These are phyloP conservation scores for Recurvirostra avosetta DNA, from an alignment of 2,113 vertebrate species.

Conservation along the genomic window DNA sequence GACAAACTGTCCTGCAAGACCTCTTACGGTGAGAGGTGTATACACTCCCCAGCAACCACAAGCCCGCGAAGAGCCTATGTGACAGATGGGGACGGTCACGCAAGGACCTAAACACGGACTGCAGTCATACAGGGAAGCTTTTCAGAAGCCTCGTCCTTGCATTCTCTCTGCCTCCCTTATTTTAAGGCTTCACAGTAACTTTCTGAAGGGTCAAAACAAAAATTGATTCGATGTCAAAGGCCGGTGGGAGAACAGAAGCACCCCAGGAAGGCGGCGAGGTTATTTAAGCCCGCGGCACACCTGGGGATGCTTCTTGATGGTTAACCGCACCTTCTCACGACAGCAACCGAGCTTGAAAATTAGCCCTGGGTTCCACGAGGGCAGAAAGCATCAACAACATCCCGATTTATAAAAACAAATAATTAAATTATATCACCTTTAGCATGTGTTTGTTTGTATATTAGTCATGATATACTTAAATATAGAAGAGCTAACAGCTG, in stretches of 20 bases:
- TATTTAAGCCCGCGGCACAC: not conserved
- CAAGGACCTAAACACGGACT: not conserved
- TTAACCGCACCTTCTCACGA: not conserved
- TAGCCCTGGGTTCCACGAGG: not conserved
- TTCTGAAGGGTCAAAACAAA: not conserved
- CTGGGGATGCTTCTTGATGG: not conserved
- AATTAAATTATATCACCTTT: not conserved
- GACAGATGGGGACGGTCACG: not conserved
- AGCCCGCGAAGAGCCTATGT: not conserved
- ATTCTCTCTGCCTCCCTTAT: not conserved
- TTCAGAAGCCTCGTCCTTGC: not conserved
- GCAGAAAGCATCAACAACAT: not conserved
- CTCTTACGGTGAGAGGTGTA: rapidly evolving
- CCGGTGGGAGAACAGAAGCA: not conserved
- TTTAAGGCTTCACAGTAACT: not conserved
- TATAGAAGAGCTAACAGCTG: not conserved
- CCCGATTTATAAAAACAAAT: not conserved
- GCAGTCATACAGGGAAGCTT: not conserved
- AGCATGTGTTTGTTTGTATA: not conserved
- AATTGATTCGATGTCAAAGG: not conserved
- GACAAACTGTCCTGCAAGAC: not conserved
- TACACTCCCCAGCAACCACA: rapidly evolving
- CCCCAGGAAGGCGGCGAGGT: not conserved
- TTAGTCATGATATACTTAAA: not conserved
- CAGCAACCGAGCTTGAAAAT: not conserved